Base-by-base conservation (phyloP, 1,140 invertebrate genomes). In the Metopolophium dirhodum region DNA sequence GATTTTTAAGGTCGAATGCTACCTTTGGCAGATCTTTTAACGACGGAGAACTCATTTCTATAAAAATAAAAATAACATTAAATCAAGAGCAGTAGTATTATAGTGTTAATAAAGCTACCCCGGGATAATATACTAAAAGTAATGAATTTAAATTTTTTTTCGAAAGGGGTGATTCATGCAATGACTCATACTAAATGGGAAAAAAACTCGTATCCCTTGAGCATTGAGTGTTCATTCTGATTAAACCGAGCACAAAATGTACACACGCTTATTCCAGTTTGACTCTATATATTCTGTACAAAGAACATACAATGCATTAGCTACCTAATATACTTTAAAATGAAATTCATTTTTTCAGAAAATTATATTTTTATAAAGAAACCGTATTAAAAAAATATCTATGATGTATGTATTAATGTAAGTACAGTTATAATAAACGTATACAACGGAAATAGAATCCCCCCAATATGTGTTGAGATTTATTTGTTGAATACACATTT, bases 11-110 rank as follows among this genome's bases (percentile, higher is more conserved):
- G 95, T 98, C 97, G 68, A 96, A 96, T 93, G 97, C 97, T 93
- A 99, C 98, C 96, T 98, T 98, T 93, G 98, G 98, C 91, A 98
- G 96, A 95, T 98, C 97, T 96, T 98, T 98, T 89, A 98, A 96
- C 94, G 97, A 96, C 95, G 97, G 97, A 87, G 93, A 88, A 90
- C 91, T 93, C 92, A 93, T 93, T 37, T 49, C 86, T 82, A 91
- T 41, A 4, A 90, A 68, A 90, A 68, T 3, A 57, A 41, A 41
- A 90, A 30, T 14, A 37, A n/a, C 18, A 90, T 45, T 90, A 90
- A 61, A 90, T 90, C 47, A 30, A 51, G 47, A 85, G 41, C 41
- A 83, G 20, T 23, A 83, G 37, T 41, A 23, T 26, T 35, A 30
- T 86, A 30, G 85, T 87, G 20, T 23, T 41, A 41, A 83, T 83